A percentile compares a stretch with the other conserved stretches of the same genome.
Conservation (phyloP, 2,888 invertebrate genomes). For the Strigamia crassipes region DNA sequence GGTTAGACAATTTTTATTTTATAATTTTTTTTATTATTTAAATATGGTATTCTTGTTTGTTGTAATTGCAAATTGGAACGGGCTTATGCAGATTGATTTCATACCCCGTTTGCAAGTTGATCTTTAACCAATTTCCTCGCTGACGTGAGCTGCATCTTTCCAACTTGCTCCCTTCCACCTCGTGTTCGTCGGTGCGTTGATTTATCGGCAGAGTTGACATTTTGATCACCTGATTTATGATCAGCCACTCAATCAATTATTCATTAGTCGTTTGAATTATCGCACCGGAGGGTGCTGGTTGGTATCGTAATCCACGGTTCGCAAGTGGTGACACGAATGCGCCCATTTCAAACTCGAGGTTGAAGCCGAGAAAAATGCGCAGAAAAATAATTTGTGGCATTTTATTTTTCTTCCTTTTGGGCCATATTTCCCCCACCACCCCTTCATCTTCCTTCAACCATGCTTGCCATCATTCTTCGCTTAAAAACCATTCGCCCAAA, state of each 20-base stretch:
- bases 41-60: neutral
- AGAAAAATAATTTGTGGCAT: conserved; percentile 33
- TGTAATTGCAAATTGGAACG: conserved; percentile 12
- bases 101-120: neutral
- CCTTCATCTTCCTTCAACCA: neutral
- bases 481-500: neutral
- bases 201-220: conserved; percentile 27
- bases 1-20: conserved; percentile 59
- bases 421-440: neutral
- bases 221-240: conserved; percentile 40
- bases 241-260: conserved; percentile 42
- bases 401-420: conserved; percentile 6
- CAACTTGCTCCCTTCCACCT: neutral
- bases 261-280: conserved; percentile 38
- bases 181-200: conserved; percentile 17
- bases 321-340: conserved; percentile 19
- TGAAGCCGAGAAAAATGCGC: neutral
- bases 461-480: neutral
- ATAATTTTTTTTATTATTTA: too few relatives aligned
- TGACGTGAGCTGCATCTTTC: neutral
- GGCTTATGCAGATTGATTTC: conserved; percentile 14
- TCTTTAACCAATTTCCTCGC: conserved; percentile 32
- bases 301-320: conserved; percentile 20
- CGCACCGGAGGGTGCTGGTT: conserved; percentile 32
- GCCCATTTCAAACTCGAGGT: neutral